A percentile compares a stretch with the other conserved stretches of the same genome.
phyloP scores from a whole-genome alignment of 2,113 vertebrate species.

The Mus musculus region DNA sequence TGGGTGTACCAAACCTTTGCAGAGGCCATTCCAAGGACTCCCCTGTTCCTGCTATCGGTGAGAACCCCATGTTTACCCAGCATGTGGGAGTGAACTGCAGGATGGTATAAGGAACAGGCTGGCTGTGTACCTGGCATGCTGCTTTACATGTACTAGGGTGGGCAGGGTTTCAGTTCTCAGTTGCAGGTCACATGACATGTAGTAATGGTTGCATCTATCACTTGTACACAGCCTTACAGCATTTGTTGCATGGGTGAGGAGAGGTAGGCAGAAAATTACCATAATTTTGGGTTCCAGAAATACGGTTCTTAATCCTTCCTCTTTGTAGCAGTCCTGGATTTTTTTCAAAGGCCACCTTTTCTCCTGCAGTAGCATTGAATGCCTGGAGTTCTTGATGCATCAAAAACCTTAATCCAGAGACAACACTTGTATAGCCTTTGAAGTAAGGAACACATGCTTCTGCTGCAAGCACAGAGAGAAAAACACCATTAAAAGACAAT shows the following conservation, averaged over 20 bases:
- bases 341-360: too few species aligned
- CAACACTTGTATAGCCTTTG: too few species aligned
- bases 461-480: too few species aligned
- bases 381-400: too few species aligned
- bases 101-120: background rate
- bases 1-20: background rate
- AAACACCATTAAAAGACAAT: too few species aligned
- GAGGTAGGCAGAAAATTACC: background rate
- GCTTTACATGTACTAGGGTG: too few species aligned
- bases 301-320: accelerated
- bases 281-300: accelerated
- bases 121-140: background rate
- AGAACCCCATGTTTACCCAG: background rate
- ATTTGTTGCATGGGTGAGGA: background rate
- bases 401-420: too few species aligned
- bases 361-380: too few species aligned
- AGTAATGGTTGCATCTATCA: too few species aligned
- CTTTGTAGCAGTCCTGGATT: background rate
- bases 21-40: background rate
- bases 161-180: background rate
- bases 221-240: background rate
- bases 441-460: background rate
- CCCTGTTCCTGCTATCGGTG: background rate
- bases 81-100: accelerated
- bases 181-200: background rate